Conservation (phyloP, 2,888 invertebrate genomes). For the Euzophera pinguis region DNA sequence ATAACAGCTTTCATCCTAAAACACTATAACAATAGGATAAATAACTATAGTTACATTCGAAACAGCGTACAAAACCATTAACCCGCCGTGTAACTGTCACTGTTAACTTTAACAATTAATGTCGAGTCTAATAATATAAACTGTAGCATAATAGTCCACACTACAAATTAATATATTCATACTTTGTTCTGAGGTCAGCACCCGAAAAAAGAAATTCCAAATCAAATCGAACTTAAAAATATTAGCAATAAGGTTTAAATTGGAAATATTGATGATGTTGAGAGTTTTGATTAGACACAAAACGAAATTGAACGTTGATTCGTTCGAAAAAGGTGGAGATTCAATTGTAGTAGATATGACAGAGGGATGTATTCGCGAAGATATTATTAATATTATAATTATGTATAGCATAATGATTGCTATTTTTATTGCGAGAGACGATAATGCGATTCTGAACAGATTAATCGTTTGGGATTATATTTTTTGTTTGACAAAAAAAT, state of each 20-base stretch:
- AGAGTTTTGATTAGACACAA: constrained; percentile 4
- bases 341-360: constrained; percentile 15
- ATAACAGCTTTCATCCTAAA: constrained; percentile 50
- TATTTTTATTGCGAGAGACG: constrained; percentile 50
- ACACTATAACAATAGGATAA: constrained; percentile 57
- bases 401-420: constrained; percentile 42
- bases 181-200: constrained; percentile 50
- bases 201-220: constrained; percentile 35
- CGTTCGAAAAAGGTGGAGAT: constrained; percentile 21
- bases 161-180: constrained; percentile 75
- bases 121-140: constrained; percentile 66
- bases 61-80: constrained; percentile 62
- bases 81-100: constrained; percentile 63
- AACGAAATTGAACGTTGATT: constrained; percentile 20
- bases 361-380: constrained; percentile 29
- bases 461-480: constrained; percentile 36
- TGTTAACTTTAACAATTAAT: constrained; percentile 69
- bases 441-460: constrained; percentile 55
- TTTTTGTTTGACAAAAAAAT: constrained; percentile 32
- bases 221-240: constrained; percentile 28
- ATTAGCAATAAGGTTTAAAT: constrained; percentile 24
- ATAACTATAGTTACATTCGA: constrained; percentile 45
- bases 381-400: constrained; percentile 49
- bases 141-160: constrained; percentile 60
- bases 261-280: constrained; percentile 11